Evolutionary conservation across 2,797 vertebrate genomes (phyloP).

Genomic region (Alosa sapidissima): DNA sequence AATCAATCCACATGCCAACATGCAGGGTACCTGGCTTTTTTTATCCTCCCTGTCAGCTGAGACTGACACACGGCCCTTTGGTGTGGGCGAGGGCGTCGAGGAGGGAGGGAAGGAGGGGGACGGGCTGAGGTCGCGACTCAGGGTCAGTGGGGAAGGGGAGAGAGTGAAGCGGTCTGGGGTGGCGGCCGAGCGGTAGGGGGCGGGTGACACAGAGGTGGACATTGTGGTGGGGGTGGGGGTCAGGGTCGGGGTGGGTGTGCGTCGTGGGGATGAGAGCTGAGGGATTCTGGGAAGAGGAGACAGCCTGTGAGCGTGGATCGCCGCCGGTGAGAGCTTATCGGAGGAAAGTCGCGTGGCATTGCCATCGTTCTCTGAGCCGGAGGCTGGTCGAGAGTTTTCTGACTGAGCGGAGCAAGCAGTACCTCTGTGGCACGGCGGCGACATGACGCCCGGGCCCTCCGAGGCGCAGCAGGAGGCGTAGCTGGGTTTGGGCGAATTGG

Average conservation of each 20-base stretch:
- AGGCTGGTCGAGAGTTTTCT: not conserved
- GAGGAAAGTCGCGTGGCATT: not conserved
- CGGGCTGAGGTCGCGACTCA: constrained; percentile 62
- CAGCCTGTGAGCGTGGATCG: constrained; percentile 46
- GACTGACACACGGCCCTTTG: constrained; percentile 79
- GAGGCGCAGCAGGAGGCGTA: constrained; percentile 45
- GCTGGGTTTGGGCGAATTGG: constrained; percentile 55
- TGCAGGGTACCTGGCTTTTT: constrained; percentile 83
- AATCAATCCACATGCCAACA: constrained; percentile 34
- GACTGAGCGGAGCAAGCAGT: not conserved
- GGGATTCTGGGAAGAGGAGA: constrained; percentile 53
- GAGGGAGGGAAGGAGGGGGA: constrained; percentile 71
- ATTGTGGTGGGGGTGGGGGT: constrained; percentile 52
- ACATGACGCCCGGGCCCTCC: constrained; percentile 25
- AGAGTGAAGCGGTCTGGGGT: constrained; percentile 53
- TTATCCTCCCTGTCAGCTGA: constrained; percentile 78
- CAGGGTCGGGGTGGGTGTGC: not conserved
- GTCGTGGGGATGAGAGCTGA: constrained; percentile 34
- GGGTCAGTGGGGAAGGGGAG: constrained; percentile 65
- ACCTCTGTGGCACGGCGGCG: not conserved
- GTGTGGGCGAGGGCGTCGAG: constrained; percentile 75
- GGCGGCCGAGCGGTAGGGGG: constrained; percentile 60
- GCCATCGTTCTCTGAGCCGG: not conserved
- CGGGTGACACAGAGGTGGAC: constrained; percentile 63
- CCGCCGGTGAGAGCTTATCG: constrained; percentile 30